phyloP scores from a whole-genome alignment of 2,797 vertebrate genomes.

The Austrolebias charrua region DNA sequence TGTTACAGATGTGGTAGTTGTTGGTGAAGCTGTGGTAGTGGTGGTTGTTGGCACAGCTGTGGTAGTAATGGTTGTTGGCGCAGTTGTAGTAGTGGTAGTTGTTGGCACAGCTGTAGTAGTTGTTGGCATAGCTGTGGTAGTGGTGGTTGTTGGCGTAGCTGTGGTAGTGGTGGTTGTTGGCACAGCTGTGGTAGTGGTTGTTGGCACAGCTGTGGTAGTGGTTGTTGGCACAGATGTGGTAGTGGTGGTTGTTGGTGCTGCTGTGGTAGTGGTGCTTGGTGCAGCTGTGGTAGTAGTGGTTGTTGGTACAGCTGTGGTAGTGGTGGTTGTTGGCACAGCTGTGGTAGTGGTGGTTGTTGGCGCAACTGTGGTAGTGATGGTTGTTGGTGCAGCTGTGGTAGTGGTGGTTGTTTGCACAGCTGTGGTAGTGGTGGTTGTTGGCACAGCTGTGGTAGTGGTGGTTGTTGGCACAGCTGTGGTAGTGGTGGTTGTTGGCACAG shows the following conservation, averaged over 20 bases:
- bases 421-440: background rate
- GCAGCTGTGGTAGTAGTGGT: background rate
- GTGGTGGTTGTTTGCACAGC: no score
- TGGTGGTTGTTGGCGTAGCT: no score
- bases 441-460: no score
- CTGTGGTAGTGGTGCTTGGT: background rate
- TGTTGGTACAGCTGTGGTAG: background rate
- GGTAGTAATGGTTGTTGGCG: background rate
- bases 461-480: background rate
- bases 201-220: background rate
- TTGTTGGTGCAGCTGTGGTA: background rate
- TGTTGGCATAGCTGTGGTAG: background rate
- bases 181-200: background rate
- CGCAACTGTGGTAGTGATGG: background rate
- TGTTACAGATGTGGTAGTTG: background rate
- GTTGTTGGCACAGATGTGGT: background rate
- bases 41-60: background rate
- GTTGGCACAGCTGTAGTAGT: no score
- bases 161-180: no score
- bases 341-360: background rate
- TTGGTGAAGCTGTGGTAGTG: no score
- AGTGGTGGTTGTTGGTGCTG: no score
- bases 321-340: accelerated
- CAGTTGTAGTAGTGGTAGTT: background rate
- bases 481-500: background rate